phyloP scores from a whole-genome alignment of 2,888 invertebrate species.

The Trissolcus brochymenae region DNA sequence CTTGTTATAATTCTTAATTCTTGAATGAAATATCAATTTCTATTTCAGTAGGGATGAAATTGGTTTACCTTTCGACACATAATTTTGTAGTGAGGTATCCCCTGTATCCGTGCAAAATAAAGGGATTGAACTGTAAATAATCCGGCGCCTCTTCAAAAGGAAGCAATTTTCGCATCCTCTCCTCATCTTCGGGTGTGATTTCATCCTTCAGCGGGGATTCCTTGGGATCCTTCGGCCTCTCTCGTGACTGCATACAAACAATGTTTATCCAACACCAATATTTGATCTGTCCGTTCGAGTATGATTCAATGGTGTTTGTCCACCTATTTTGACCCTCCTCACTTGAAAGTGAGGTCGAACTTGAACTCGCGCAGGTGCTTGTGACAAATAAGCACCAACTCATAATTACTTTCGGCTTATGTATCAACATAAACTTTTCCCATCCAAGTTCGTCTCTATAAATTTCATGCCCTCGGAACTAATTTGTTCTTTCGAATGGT shows the following conservation, averaged over 20 bases:
- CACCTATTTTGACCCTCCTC: too few relatives aligned
- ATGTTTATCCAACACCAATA: background rate
- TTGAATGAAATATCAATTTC: too few relatives aligned
- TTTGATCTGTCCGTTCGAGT: too few relatives aligned
- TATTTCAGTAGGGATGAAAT: background rate
- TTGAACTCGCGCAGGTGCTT: background rate
- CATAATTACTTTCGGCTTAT: slow-evolving; percentile 11
- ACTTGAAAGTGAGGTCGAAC: background rate
- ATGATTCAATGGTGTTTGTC: too few relatives aligned
- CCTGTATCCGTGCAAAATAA: slow-evolving; percentile 90
- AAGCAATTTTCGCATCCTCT: slow-evolving; percentile 72
- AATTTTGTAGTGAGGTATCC: slow-evolving; percentile 88
- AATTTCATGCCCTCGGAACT: slow-evolving; percentile 38
- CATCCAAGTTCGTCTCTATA: slow-evolving; percentile 42
- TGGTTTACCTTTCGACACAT: slow-evolving; percentile 88
- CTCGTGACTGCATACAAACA: slow-evolving; percentile 52
- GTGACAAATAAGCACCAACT: background rate
- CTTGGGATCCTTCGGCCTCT: slow-evolving; percentile 61
- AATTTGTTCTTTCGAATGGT: slow-evolving; percentile 44
- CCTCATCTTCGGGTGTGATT: slow-evolving; percentile 68
- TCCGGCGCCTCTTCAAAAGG: slow-evolving; percentile 83
- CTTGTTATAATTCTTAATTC: too few relatives aligned
- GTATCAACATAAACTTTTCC: slow-evolving; percentile 43
- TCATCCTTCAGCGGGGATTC: slow-evolving; percentile 66
- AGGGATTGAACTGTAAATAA: slow-evolving; percentile 91